Base-by-base conservation (phyloP, 1,140 invertebrate species). In the Mamestra configurata region DNA sequence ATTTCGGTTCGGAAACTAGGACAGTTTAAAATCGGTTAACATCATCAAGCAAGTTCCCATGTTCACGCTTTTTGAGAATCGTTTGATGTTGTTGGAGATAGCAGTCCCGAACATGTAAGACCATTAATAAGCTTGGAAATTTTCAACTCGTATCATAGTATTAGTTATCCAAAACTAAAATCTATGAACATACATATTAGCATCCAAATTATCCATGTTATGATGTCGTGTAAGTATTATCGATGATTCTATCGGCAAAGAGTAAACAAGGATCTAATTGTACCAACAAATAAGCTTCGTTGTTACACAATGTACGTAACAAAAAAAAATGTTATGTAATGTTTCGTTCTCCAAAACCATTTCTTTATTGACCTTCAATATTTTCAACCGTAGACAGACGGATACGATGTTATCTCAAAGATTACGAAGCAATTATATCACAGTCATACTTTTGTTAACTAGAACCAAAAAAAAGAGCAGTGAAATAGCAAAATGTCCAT, bases 341-440 rank as follows among this genome's bases (percentile, higher is more conserved):
- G 40, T 43, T 46, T 46, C n/a, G 40, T 68, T 68, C 15, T 46
- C 15, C 24, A n/a, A 46, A 51, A 31, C 43, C 18, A 71, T 71
- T 51, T 71, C 40, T 68, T 10, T 13, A 31, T 2, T 35, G 68
- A 71, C 46, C 68, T 71, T 71, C 43, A 49, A 51, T 51, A 71
- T 71, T 31, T 51, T 51, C 18, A 51, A 71, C 18, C 59, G 31
- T 40, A 40, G 35, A 64, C 40, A 46, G 68, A 51, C 46, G 49
- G 68, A 18, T 51, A 10, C 10, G 68, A 71, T 71, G 7, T 51
- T 71, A 71, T 71, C 68, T 51, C 68, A 35, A 8, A 13, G 27
- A 66, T 66, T 66, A 66, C 37, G 13, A 8, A 71, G 68, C 68
- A 71, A 71, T 68, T 68, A 68, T 49, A 71, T 51, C 68, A 71